A percentile compares a stretch with the other conserved stretches of the same genome.
Conservation (phyloP, 2,888 invertebrate genomes). For the Drosophila ezoana region DNA sequence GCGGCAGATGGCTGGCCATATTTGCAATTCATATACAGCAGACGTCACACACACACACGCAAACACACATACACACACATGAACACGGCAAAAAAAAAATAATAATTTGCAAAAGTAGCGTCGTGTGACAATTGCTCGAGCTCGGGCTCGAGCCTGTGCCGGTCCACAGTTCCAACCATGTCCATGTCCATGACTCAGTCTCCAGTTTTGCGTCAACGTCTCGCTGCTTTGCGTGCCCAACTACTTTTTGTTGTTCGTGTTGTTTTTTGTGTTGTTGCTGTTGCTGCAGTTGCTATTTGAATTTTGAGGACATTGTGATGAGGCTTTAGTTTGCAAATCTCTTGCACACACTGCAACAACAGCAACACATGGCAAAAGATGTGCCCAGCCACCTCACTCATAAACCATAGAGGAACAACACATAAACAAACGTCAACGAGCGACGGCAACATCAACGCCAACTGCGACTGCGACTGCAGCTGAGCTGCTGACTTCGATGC, state of each 20-base stretch:
- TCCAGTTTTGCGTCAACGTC: conserved; percentile 49
- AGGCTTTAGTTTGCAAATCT: conserved; percentile 83
- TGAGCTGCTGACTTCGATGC: conserved; percentile 48
- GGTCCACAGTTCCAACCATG: background rate
- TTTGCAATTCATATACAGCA: conserved; percentile 79
- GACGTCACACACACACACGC: conserved; percentile 48
- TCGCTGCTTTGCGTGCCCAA: conserved; percentile 62
- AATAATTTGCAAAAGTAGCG: conserved; percentile 81
- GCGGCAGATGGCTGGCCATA: conserved; percentile 55
- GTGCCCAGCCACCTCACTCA: conserved; percentile 24
- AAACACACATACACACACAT: conserved; percentile 17
- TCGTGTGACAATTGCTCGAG: conserved; percentile 77
- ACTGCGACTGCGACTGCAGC: conserved; percentile 25
- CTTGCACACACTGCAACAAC: conserved; percentile 61
- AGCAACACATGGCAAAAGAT: conserved; percentile 44
- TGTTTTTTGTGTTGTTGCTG: conserved; percentile 36
- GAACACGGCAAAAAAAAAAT: conserved; percentile 46
- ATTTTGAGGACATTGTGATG: conserved; percentile 82
- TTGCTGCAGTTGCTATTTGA: conserved; percentile 74
- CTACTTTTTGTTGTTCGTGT: conserved; percentile 44
- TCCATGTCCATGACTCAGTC: conserved; percentile 25
- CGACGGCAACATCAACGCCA: conserved; percentile 45
- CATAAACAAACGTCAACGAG: conserved; percentile 63
- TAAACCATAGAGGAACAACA: conserved; percentile 27
- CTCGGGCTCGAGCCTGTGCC: conserved; percentile 20